Evolutionary conservation across 2,888 invertebrate genomes (phyloP).

Genomic region (Galeopsomyia nigrocyanea): DNA sequence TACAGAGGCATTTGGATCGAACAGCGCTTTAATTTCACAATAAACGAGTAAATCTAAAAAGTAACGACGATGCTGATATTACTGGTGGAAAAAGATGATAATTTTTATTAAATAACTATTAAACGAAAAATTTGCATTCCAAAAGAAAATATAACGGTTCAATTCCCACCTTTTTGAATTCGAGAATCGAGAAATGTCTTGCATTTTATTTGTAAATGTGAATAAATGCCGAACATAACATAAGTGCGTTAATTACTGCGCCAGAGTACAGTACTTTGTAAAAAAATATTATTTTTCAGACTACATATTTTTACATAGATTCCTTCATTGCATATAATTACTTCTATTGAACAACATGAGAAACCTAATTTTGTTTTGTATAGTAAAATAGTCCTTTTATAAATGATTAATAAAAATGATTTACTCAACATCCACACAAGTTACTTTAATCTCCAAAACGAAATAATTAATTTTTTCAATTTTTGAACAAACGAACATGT

Average conservation of each 20-base stretch:
- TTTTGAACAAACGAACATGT: not conserved
- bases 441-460: not conserved
- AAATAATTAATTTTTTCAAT: not conserved
- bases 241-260: slow-evolving; percentile 37
- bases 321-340: slow-evolving; percentile 45
- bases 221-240: slow-evolving; percentile 39
- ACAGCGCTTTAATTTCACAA: slow-evolving; percentile 26
- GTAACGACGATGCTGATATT: slow-evolving; percentile 29
- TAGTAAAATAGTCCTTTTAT: slow-evolving; percentile 48
- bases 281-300: slow-evolving; percentile 44
- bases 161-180: slow-evolving; percentile 44
- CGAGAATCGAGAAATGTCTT: slow-evolving; percentile 38
- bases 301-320: slow-evolving; percentile 45
- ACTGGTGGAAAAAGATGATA: slow-evolving; percentile 14
- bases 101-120: slow-evolving; percentile 29
- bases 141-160: slow-evolving; percentile 32
- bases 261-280: slow-evolving; percentile 37
- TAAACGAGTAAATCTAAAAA: slow-evolving; percentile 23
- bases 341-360: slow-evolving; percentile 30
- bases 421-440: slow-evolving; percentile 29
- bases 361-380: slow-evolving; percentile 44
- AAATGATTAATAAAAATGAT: slow-evolving; percentile 40
- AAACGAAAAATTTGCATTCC: slow-evolving; percentile 37
- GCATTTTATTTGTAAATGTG: slow-evolving; percentile 46
- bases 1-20: slow-evolving; percentile 16